Conservation (phyloP, 2,888 invertebrate genomes). For the Caradrina clavipalpis region DNA sequence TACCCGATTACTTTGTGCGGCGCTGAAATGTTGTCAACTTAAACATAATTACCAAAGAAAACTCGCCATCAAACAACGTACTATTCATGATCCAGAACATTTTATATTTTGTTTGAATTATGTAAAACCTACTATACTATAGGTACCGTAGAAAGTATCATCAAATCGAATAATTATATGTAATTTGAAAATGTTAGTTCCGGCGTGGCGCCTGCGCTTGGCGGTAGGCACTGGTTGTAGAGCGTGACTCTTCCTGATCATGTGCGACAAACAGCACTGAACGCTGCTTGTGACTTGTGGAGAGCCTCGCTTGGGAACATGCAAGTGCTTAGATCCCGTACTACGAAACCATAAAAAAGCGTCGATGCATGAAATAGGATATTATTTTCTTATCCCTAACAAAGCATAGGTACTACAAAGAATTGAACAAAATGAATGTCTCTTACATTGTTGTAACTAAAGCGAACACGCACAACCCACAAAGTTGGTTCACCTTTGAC, state of each 20-base stretch:
- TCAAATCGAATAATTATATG: background rate
- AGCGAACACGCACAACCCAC: slow-evolving; percentile 2
- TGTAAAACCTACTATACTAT: no score
- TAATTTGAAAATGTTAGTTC: no score
- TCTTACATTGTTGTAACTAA: background rate
- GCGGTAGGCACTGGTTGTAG: background rate
- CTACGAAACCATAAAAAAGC: no score
- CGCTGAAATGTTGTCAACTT: slow-evolving; percentile 7
- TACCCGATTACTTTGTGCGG: slow-evolving; percentile 2
- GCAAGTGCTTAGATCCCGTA: background rate
- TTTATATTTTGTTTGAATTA: no score
- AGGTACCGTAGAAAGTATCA: no score
- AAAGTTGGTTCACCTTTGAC: slow-evolving; percentile 22
- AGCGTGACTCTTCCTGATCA: background rate
- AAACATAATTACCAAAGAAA: background rate
- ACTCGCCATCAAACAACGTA: background rate
- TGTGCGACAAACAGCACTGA: slow-evolving; percentile 1
- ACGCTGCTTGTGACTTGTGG: background rate
- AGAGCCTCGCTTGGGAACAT: background rate
- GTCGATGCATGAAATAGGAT: no score
- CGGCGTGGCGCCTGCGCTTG: no score
- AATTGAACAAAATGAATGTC: background rate
- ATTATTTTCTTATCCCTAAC: no score
- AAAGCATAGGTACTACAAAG: no score
- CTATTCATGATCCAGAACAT: background rate